Evolutionary conservation across 2,888 invertebrate genomes (phyloP), one percentile per base, ranked within the genome.

Genomic region (Xylota segnis): DNA sequence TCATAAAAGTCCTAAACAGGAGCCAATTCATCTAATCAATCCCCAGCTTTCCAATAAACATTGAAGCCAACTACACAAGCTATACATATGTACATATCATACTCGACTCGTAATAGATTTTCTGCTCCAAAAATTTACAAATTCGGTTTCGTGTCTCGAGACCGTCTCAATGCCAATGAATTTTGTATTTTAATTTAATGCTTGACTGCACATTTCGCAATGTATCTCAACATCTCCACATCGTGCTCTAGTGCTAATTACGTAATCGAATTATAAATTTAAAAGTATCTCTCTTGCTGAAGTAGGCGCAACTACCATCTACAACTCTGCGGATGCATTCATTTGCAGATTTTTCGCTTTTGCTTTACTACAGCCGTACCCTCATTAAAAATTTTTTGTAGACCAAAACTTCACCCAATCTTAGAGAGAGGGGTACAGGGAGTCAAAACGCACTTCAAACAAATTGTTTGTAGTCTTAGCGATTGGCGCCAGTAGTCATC

Each of bases 401-500:
- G 40, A 45, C 34, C 29, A 10, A 43, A 68, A 66, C 32, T 16
- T 34, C 23, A 61, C 77, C 52, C 61, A 43, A 50, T 18, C 59
- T n/a, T n/a, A n/a, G n/a, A n/a, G n/a, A n/a, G n/a, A n/a, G n/a
- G n/a, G n/a, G n/a, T 29, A 27, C 9, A 16, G 47, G 29, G 47
- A 27, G 34, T 37, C n/a, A 27, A 71, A 40, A 37, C 18, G 27
- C 40, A 54, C 14, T 40, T 0, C 5, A 14, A 10, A 52, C 0
- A 9, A 14, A 43, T 59, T 40, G 27, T 40, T 14, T n/a, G 27
- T 27, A 63, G 29, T 29, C 66, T 70, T 76, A 52, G 40, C 40
- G 52, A 32, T 43, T 52, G 61, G 79, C 79, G 79, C 78, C 72
- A 34, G 23, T 52, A 10, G 34, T 61, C 34, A 50, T 61, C 34